Base-by-base conservation (phyloP, 2,888 invertebrate species). In the Lepas anatifera region DNA sequence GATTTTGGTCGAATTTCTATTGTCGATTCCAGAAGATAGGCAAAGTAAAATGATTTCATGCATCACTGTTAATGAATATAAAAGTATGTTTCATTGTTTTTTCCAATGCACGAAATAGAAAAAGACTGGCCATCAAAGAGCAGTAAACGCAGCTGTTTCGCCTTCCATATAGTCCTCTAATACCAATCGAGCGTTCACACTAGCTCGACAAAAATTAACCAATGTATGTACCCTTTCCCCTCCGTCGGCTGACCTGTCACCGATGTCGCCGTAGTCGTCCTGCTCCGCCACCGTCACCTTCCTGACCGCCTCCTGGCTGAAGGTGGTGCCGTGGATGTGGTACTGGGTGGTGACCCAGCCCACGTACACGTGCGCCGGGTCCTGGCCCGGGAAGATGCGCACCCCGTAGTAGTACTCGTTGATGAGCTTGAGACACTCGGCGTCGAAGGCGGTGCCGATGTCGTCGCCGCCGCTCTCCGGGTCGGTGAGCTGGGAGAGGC, bases 301-400 rank as follows among this genome's bases (percentile, higher is more conserved):
- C 68, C 90, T 86, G 1, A 95, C 93, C 77, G 90, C 89, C 75
- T 86, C 87, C 80, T 92, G 89, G 79, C 93, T 95, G 79, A 95
- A 92, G 77, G 94, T 91, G 76, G 89, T 90, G 71, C 92, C 93
- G 77, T 92, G 91, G 68, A 92, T 82, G 78, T 95, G 94, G 80
- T 95, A 99, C 78, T 96, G 95, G 0, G 99, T 96, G 0, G 97
- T 98, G 68, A 99, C 98, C 99, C 99, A 99, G 27, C 99, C 99
- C 0, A 99, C 90, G 80, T 94, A 98, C 35, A 98, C 93, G 78
- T 94, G 92, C 0, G 89, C 87, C 0, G 95, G 94, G 78, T 96
- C 95, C 81, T 96, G 95, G 70, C 95, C 95, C 48, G 96, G 95
- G 80, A 92, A 95, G 73, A 96, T 90, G 39, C 84, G 78, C 48